Conservation (phyloP, 92 coral and sea anemone species). For the Epizoanthus ramosus region DNA sequence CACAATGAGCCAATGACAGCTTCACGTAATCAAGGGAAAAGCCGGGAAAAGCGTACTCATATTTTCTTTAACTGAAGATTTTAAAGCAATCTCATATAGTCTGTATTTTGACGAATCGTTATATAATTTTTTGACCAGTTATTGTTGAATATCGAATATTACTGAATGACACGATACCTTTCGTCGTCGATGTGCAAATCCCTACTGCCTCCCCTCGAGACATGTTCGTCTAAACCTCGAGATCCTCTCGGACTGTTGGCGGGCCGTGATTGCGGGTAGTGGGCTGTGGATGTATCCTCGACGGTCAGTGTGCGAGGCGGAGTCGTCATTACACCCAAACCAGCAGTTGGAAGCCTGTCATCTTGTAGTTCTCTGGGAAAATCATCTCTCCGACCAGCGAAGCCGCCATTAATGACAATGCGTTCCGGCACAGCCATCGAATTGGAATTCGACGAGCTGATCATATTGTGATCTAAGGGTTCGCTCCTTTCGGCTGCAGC, state of each 20-base stretch:
- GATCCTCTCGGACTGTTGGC: constrained; percentile 31
- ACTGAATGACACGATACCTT: neutral
- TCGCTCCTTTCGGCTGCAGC: constrained; percentile 8
- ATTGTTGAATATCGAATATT: neutral
- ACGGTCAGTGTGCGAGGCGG: constrained; percentile 96
- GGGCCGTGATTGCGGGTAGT: constrained; percentile 71
- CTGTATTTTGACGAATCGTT: no score
- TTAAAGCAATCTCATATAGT: no score
- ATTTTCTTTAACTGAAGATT: no score
- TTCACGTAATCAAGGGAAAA: no score
- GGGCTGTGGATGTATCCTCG: constrained; percentile 86
- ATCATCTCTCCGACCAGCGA: constrained; percentile 55
- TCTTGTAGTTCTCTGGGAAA: constrained; percentile 73
- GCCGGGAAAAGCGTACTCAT: no score
- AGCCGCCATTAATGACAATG: constrained; percentile 73
- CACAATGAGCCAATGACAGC: no score
- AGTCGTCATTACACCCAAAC: constrained; percentile 89
- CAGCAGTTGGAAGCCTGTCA: constrained; percentile 63
- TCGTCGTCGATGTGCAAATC: constrained; percentile 7
- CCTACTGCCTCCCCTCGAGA: neutral
- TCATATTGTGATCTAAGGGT: constrained; percentile 15
- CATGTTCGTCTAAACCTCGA: neutral
- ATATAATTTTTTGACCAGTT: neutral
- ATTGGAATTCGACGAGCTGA: constrained; percentile 28
- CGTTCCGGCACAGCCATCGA: constrained; percentile 93